Base-by-base conservation (phyloP, 2,797 vertebrate species). In the Propithecus deckenii region DNA sequence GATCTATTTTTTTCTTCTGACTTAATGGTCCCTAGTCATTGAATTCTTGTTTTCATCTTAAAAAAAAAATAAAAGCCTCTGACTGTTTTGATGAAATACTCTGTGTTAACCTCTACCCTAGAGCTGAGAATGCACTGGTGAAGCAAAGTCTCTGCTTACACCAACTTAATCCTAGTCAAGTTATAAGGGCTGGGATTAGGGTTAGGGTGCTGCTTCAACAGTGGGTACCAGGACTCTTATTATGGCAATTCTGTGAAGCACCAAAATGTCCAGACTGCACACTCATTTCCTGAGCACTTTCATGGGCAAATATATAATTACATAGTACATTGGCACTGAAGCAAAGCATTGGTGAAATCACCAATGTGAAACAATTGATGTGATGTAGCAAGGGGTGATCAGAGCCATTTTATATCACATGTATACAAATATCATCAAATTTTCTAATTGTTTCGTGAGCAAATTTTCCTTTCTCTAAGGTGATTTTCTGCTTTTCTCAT, bases 61-160 rank as follows among this genome's bases (percentile, higher is more conserved):
- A 67, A 63, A 84, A 32, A 61, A 52, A 79, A 59, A 25, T 7
- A 38, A 55, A 11, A 61, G 15, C 4, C 57, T 61, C 0, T 7
- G 41, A 48, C 22, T 63, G 2, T 32, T 84, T 80, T 55, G 8
- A 85, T 76, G 71, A 41, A 12, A 25, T 0, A 35, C 13, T 43
- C 0, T 7, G 3, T 50, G 6, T 20, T 28, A 25, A 89, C 10
- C 28, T 93, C 11, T 78, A 32, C 32, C 48, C 43, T 52, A 9
- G n/a, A 81, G 13, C 23, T 20, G 6, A 7, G 28, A 7, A 22
- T 1, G 3, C 23, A 1, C 2, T 8, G 0, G 1, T n/a, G 15
- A 93, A 35, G 12, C 15, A 5, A 52, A 3, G 0, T 57, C n/a
- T 48, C 30, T 6, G 41, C 7, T 52, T 43, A 50, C 4, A 1